Conservation (phyloP, 1,140 invertebrate genomes). For the Batillaria attramentaria region DNA sequence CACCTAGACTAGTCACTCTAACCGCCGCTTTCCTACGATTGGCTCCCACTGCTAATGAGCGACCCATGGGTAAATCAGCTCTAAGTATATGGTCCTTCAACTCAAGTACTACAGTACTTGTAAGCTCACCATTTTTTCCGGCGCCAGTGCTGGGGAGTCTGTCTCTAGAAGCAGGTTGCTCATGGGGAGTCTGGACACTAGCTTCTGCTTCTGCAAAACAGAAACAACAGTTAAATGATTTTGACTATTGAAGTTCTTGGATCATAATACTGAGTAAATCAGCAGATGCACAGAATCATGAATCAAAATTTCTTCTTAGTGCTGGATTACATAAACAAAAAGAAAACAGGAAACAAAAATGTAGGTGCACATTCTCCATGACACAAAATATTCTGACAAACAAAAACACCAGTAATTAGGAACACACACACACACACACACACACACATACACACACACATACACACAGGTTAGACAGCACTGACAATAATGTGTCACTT, state of each 20-base stretch:
- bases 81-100: too few species aligned
- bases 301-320: too few species aligned
- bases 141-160: constrained; percentile 65
- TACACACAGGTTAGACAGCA: background rate
- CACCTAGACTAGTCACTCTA: background rate
- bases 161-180: constrained; percentile 64
- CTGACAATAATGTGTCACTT: background rate
- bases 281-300: too few species aligned
- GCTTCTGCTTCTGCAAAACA: constrained; percentile 55
- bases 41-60: background rate
- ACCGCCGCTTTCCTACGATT: too few species aligned
- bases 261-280: too few species aligned
- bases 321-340: too few species aligned
- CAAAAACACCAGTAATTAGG: background rate
- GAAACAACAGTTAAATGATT: too few species aligned
- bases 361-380: background rate
- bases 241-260: too few species aligned
- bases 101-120: background rate
- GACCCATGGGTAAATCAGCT: too few species aligned
- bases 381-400: background rate
- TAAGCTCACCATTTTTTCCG: constrained; percentile 58
- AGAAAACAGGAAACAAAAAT: too few species aligned
- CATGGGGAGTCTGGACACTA: constrained; percentile 58
- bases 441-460: background rate
- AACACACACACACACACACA: background rate